Conservation (phyloP, 2,797 vertebrate species). For the Monodelphis domestica region DNA sequence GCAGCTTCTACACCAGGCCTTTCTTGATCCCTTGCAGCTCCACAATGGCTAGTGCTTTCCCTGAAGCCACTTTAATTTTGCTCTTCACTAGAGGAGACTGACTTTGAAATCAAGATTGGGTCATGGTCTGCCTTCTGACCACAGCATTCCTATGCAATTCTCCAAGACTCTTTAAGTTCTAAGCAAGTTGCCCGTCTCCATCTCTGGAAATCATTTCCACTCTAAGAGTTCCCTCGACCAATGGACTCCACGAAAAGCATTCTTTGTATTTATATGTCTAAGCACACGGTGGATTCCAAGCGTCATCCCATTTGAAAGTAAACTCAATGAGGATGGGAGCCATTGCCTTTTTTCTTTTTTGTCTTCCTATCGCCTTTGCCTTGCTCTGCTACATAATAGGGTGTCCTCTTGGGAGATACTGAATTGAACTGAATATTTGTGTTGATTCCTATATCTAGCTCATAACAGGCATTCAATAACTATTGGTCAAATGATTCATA, state of each 20-base stretch:
- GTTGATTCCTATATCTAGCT: not conserved
- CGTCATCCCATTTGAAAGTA: not conserved
- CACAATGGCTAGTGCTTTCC: not conserved
- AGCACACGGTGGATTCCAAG: not conserved
- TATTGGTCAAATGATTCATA: not conserved
- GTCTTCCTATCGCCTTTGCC: not conserved
- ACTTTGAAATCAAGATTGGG: not conserved
- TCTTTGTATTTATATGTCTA: not conserved
- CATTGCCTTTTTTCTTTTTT: not conserved
- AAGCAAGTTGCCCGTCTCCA: not conserved
- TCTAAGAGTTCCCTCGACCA: not conserved
- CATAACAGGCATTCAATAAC: not conserved
- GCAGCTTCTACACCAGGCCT: too few species aligned
- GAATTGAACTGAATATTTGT: not conserved
- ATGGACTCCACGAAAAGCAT: not conserved
- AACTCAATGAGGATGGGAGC: not conserved
- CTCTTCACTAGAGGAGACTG: not conserved
- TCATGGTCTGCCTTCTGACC: not conserved
- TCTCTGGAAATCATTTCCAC: not conserved
- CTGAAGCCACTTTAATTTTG: not conserved
- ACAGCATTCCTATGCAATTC: too few species aligned
- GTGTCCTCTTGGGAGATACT: not conserved
- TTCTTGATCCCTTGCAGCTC: not conserved
- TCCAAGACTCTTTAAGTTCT: not conserved
- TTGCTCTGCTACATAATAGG: not conserved